Evolutionary conservation across 1,140 invertebrate species (phyloP).

Genomic region (Drosophila azteca): DNA sequence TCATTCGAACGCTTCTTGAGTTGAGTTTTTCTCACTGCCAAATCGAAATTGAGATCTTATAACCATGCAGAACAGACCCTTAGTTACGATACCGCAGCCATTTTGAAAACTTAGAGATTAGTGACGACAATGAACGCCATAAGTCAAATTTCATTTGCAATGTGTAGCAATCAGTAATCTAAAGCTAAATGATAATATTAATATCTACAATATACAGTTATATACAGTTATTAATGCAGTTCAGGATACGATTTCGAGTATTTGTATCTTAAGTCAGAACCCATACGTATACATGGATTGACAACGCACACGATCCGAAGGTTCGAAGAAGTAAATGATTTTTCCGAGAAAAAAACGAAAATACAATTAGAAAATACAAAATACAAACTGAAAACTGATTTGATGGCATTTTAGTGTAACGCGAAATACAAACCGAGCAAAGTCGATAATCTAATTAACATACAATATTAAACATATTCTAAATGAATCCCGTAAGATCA

Average conservation of each 20-base stretch:
- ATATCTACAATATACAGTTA: slow-evolving; percentile 57
- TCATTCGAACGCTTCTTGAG: slow-evolving; percentile 34
- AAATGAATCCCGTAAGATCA: slow-evolving; percentile 37
- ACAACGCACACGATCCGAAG: slow-evolving; percentile 66
- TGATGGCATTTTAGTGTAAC: slow-evolving; percentile 75
- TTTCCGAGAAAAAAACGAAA: slow-evolving; percentile 31
- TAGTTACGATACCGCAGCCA: slow-evolving; percentile 37
- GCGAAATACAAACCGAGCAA: slow-evolving; percentile 40
- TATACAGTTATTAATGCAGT: slow-evolving; percentile 46
- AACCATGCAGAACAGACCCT: slow-evolving; percentile 35
- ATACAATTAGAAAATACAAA: slow-evolving; percentile 31
- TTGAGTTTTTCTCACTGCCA: slow-evolving; percentile 78
- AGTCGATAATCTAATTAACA: slow-evolving; percentile 39
- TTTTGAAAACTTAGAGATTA: slow-evolving; percentile 42
- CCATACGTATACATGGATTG: slow-evolving; percentile 36
- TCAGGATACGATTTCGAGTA: slow-evolving; percentile 47
- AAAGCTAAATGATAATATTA: slow-evolving; percentile 46
- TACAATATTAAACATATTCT: slow-evolving; percentile 49
- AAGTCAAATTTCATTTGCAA: slow-evolving; percentile 73
- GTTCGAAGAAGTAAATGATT: slow-evolving; percentile 39
- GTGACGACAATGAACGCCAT: slow-evolving; percentile 11
- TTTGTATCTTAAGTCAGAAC: slow-evolving; percentile 45
- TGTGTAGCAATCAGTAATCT: slow-evolving; percentile 73
- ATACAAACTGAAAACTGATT: slow-evolving; percentile 69
- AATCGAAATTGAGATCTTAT: slow-evolving; percentile 49